Evolutionary conservation across 2,797 vertebrate genomes (phyloP), one percentile per base, ranked within the genome.

Genomic region (Pseudochirops corinnae): DNA sequence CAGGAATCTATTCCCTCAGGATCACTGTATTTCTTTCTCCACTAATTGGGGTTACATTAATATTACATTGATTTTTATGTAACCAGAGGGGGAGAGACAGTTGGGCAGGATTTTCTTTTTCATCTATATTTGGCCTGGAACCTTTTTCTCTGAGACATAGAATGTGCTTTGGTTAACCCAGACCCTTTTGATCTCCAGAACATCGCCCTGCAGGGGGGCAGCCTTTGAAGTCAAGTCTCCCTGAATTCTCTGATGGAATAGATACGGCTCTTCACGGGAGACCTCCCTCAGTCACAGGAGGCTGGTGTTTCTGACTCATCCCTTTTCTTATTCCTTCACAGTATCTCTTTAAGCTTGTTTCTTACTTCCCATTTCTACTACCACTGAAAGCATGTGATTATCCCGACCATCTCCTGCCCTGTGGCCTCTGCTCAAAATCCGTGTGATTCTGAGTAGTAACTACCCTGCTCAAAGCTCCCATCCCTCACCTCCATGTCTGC

Each of bases 151-250:
- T 92, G n/a, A 92, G 91, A 53, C 90, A 92, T 92, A 82, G 92
- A 91, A 92, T 46, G 39, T 46, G 74, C 39, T 93, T n/a, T n/a
- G 94, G 93, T 94, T 91, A 93, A 29, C 57, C 94, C n/a, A 16
- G 90, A 93, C 62, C 94, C 74, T 95, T 97, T 96, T 95, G 95
- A 97, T 97, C 97, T 97, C 96, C 96, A 97, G 95, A 91, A 60
- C 90, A 67, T 95, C 26, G 58, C 39, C 57, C 91, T 95, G 92
- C 95, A 98, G 96, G 95, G 90, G 90, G 93, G 74, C 53, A 96
- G 55, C 67, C 93, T 97, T 97, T 97, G 96, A 97, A 97, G 74
- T 46, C 39, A 82, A 74, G 95, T 94, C 94, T 90, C 93, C 95
- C 93, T 94, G 62, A 94, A 92, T 95, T 97, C 87, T 96, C 74